Conservation (phyloP, 2,797 vertebrate genomes). For the Halcyon smyrnensis region DNA sequence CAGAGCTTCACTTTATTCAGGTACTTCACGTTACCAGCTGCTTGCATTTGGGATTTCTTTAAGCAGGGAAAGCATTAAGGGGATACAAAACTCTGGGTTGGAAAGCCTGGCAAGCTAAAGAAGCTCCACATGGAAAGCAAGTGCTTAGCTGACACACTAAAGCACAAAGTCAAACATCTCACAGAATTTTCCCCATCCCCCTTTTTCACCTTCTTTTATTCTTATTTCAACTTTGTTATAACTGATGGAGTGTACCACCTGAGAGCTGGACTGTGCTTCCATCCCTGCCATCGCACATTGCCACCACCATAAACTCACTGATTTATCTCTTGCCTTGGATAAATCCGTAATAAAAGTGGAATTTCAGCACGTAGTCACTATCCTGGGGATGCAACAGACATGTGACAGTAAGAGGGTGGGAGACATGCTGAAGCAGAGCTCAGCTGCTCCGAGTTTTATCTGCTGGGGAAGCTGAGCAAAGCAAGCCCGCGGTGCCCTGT, state of each 20-base stretch:
- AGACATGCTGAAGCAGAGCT: background rate
- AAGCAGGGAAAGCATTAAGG: background rate
- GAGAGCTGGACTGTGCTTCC: background rate
- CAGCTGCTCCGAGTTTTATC: background rate
- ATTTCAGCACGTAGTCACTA: background rate
- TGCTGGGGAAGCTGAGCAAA: background rate
- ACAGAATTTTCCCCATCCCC: background rate
- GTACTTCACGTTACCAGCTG: background rate
- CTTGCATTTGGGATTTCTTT: constrained; percentile 3
- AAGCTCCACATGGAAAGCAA: background rate
- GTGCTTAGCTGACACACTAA: background rate
- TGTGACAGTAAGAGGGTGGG: background rate
- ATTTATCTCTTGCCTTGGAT: background rate
- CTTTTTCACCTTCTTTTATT: background rate
- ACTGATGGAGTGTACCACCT: accelerated
- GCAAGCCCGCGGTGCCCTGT: accelerated
- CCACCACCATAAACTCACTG: accelerated
- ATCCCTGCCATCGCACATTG: background rate
- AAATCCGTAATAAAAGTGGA: background rate
- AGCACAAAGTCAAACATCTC: background rate
- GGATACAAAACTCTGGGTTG: background rate
- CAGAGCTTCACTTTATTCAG: constrained; percentile 1
- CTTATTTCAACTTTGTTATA: background rate
- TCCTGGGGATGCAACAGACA: background rate
- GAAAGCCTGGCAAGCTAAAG: background rate